Percentiles rank a stretch among this genome's conserved stretches.
Evolutionary conservation across 2,797 vertebrate species (phyloP).

Genomic region (Esox masquinongy): DNA sequence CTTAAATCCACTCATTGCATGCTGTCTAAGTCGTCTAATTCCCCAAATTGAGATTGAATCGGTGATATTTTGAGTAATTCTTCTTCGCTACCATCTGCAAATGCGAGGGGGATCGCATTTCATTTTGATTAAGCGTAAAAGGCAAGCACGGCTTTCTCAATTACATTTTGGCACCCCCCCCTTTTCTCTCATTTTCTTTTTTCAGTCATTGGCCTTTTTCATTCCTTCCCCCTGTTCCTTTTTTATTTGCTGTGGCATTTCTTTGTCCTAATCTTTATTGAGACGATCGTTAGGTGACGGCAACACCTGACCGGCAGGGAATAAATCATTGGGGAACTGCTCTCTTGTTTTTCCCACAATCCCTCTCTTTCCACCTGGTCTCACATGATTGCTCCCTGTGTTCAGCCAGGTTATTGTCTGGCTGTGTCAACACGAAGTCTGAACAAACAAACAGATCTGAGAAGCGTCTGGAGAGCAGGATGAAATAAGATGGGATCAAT

Average conservation of each 20-base stretch:
- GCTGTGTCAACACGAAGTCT: not conserved
- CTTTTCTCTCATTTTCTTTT: not conserved
- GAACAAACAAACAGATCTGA: not conserved
- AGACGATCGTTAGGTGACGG: slow-evolving; percentile 6
- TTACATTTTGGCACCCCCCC: not conserved
- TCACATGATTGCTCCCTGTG: not conserved
- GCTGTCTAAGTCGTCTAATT: slow-evolving; percentile 1
- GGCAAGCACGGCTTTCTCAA: not conserved
- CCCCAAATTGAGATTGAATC: slow-evolving; percentile 2
- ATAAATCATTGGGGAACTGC: not conserved
- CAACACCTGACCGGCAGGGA: not conserved
- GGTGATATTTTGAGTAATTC: not conserved
- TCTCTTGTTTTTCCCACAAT: not conserved
- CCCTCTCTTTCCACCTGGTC: not conserved
- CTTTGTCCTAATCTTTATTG: slow-evolving; percentile 3
- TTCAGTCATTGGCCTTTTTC: not conserved
- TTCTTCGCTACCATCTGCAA: not conserved
- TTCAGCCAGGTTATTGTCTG: not conserved
- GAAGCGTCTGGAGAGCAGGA: not conserved
- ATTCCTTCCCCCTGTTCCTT: not conserved
- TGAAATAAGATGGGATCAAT: not conserved
- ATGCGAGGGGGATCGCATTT: not conserved
- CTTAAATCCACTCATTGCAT: not conserved
- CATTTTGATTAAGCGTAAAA: not conserved
- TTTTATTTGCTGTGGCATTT: not conserved